These are phyloP conservation scores for Rugalucina vietnamica DNA, from an alignment of 2,888 invertebrate genomes.

Conservation along the genomic window DNA sequence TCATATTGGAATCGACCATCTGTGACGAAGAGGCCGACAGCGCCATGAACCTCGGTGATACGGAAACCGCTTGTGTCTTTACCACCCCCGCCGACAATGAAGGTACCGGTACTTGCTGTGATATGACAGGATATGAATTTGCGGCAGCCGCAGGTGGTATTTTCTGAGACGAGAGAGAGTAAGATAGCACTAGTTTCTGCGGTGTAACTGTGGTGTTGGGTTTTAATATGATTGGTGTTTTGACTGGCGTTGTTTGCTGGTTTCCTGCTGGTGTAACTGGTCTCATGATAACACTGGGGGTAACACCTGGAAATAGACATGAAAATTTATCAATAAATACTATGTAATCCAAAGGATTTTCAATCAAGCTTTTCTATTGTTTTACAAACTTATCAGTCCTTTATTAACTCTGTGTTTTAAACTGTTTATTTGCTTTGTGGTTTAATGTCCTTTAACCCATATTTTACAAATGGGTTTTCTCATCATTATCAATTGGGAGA, in stretches of 20 bases:
- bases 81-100: neutral
- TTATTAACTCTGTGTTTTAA: no score
- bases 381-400: no score
- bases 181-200: conserved; percentile 29
- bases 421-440: no score
- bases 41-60: neutral
- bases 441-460: no score
- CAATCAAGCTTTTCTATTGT: no score
- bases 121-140: neutral
- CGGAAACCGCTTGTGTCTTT: neutral
- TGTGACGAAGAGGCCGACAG: neutral
- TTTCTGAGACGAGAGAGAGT: conserved; percentile 40
- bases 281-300: neutral
- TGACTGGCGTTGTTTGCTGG: conserved; percentile 13
- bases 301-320: conserved; percentile 21
- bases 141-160: neutral
- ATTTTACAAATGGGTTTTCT: no score
- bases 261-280: neutral
- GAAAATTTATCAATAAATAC: no score
- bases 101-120: neutral
- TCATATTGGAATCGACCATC: no score
- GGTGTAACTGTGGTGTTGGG: neutral
- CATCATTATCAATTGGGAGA: no score
- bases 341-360: no score
- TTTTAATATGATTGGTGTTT: conserved; percentile 9